Percentiles rank a stretch among this genome's conserved stretches.
phyloP scores from a whole-genome alignment of 2,113 vertebrate species.

The Hemiscyllium ocellatum region DNA sequence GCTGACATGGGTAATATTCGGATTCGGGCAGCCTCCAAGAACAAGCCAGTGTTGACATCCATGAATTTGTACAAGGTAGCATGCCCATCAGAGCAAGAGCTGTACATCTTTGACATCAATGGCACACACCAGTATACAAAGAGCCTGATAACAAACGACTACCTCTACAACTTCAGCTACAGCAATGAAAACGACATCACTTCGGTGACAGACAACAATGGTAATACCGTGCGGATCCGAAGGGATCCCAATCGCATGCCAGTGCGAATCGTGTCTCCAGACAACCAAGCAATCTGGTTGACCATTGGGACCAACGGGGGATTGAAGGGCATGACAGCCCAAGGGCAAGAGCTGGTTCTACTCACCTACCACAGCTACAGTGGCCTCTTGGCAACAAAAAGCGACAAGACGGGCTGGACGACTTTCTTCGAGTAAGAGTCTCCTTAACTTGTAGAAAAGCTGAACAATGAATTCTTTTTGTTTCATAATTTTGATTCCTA shows the following conservation, averaged over 20 bases:
- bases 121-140: slow-evolving; percentile 91
- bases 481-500: background rate
- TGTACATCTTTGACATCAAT: slow-evolving; percentile 92
- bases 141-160: slow-evolving; percentile 86
- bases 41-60: slow-evolving; percentile 69
- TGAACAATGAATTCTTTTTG: background rate
- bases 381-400: slow-evolving; percentile 90
- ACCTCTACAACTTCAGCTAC: slow-evolving; percentile 91
- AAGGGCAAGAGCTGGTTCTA: slow-evolving; percentile 82
- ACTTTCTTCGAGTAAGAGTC: slow-evolving; percentile 91
- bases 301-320: slow-evolving; percentile 86
- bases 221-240: slow-evolving; percentile 84
- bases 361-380: slow-evolving; percentile 94
- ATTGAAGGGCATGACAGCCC: slow-evolving; percentile 84
- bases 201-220: slow-evolving; percentile 81
- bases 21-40: slow-evolving; percentile 80
- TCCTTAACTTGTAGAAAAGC: background rate
- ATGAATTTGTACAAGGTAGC: slow-evolving; percentile 82
- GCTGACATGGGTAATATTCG: slow-evolving; percentile 93
- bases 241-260: slow-evolving; percentile 86
- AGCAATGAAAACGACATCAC: slow-evolving; percentile 88
- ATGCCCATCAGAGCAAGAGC: slow-evolving; percentile 84
- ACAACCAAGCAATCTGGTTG: slow-evolving; percentile 95
- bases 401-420: slow-evolving; percentile 91
- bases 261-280: slow-evolving; percentile 85